phyloP scores from a whole-genome alignment of 2,797 vertebrate species.

The Hydrolagus colliei region DNA sequence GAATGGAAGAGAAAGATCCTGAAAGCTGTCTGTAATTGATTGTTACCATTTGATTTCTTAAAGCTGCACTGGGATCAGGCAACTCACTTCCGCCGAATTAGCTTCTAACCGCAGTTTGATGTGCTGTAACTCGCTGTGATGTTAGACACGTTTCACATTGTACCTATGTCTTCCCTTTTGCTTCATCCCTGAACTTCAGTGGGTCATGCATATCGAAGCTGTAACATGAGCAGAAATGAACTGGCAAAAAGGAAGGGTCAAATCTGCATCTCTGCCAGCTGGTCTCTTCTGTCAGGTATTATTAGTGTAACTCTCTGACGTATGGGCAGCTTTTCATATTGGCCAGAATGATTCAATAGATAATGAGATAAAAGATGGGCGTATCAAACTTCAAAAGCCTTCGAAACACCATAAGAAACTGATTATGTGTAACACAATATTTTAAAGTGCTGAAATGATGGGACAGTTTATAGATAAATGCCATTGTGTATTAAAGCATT shows the following conservation, averaged over 20 bases:
- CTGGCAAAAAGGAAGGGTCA: constrained; percentile 22
- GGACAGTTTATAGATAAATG: constrained; percentile 30
- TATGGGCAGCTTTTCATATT: constrained; percentile 27
- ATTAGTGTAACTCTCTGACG: background rate
- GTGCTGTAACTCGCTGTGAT: background rate
- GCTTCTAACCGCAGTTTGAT: background rate
- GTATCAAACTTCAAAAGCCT: constrained; percentile 28
- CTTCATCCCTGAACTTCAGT: background rate
- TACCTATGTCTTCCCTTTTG: background rate
- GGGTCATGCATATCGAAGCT: background rate
- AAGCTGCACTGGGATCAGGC: too few relatives aligned
- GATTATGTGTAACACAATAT: constrained; percentile 27
- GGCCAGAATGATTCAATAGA: constrained; percentile 31
- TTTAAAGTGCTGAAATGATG: constrained; percentile 23
- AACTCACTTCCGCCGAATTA: background rate
- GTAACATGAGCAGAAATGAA: constrained; percentile 10
- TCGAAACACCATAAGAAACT: constrained; percentile 30
- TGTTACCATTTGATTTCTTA: background rate
- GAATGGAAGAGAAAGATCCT: background rate
- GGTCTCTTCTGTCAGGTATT: constrained; percentile 14
- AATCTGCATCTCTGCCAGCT: constrained; percentile 25
- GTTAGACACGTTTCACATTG: background rate
- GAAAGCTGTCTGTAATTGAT: background rate
- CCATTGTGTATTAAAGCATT: constrained; percentile 27
- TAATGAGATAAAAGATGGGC: constrained; percentile 27